Conservation (phyloP, 2,797 vertebrate genomes). For the Tokudaia muenninki region DNA sequence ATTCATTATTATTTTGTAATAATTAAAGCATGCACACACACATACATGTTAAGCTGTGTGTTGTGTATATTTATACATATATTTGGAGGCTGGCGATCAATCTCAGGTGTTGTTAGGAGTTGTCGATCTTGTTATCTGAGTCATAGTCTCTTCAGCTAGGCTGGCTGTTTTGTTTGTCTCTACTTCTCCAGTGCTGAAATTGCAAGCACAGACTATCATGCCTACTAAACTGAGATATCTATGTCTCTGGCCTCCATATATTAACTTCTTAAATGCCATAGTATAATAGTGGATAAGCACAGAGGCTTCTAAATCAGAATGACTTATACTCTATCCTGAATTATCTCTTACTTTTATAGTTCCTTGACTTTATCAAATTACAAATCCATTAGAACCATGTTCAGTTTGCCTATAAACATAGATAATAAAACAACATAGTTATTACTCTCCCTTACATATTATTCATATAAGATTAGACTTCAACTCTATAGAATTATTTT, state of each 20-base stretch:
- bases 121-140: background rate
- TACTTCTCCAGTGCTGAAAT: background rate
- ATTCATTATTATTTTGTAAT: background rate
- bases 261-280: slow-evolving; percentile 4
- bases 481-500: background rate
- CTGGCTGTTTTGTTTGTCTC: background rate
- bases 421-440: background rate
- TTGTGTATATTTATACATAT: background rate
- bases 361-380: background rate
- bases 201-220: background rate
- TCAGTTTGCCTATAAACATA: background rate
- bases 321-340: background rate
- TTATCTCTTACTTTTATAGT: background rate
- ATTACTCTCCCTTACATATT: background rate
- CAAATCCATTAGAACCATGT: background rate
- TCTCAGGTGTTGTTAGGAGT: background rate
- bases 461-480: background rate
- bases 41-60: background rate
- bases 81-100: background rate
- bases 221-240: background rate
- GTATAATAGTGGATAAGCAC: background rate
- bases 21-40: background rate
- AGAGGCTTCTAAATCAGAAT: background rate
- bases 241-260: no score
- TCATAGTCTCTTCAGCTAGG: background rate